phyloP scores from a whole-genome alignment of 2,797 vertebrate species.

The Philypnodon macrostomus region DNA sequence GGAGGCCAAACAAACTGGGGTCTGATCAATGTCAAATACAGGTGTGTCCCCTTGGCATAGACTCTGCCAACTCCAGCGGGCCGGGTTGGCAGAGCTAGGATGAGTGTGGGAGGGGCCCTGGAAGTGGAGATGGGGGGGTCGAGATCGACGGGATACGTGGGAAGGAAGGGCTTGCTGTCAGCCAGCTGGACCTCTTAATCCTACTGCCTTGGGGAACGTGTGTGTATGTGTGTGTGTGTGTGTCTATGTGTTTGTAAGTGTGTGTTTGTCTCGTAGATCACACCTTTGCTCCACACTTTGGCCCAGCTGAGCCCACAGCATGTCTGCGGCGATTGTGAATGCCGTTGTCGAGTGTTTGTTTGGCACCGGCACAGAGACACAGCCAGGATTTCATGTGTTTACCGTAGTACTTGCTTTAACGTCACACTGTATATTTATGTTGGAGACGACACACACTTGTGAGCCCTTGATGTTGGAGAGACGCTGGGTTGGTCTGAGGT shows the following conservation, averaged over 20 bases:
- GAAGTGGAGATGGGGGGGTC: slow-evolving; percentile 10
- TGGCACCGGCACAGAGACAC: slow-evolving; percentile 44
- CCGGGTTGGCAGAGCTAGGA: slow-evolving; percentile 58
- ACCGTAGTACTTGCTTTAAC: slow-evolving; percentile 65
- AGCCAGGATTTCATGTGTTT: slow-evolving; percentile 62
- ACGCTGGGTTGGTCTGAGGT: slow-evolving; percentile 45
- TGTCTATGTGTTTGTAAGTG: no score
- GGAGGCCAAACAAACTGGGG: slow-evolving; percentile 26
- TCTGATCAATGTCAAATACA: slow-evolving; percentile 64
- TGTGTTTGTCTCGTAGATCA: slow-evolving; percentile 70
- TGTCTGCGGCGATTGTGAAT: no score
- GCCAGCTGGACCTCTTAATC: slow-evolving; percentile 85
- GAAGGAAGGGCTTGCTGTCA: slow-evolving; percentile 83
- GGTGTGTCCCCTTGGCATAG: slow-evolving; percentile 66
- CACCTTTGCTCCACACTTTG: slow-evolving; percentile 69
- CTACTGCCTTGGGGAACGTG: slow-evolving; percentile 80
- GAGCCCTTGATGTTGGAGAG: slow-evolving; percentile 62
- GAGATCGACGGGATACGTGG: slow-evolving; percentile 76
- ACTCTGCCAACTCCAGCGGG: slow-evolving; percentile 28
- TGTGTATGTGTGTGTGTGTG: slow-evolving; percentile 55
- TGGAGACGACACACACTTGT: slow-evolving; percentile 62
- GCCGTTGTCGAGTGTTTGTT: slow-evolving; percentile 41
- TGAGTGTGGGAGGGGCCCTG: slow-evolving; percentile 34
- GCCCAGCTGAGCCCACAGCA: slow-evolving; percentile 71
- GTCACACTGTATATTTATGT: slow-evolving; percentile 67